Conservation (phyloP, 2,113 vertebrate genomes). For the Rallus limicola region DNA sequence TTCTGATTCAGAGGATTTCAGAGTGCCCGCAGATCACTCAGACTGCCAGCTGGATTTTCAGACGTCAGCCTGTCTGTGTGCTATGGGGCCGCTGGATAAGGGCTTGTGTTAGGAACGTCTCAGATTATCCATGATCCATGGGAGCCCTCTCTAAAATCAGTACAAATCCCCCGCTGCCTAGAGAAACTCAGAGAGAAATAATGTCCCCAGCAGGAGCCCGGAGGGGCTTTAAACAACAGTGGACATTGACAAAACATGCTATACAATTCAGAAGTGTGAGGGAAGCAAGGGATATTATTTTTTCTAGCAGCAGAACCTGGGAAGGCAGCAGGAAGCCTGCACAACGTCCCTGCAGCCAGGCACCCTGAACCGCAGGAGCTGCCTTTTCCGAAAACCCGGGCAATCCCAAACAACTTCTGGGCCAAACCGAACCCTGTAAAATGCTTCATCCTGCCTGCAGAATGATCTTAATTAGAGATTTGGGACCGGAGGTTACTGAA, state of each 20-base stretch:
- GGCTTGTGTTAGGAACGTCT: background rate
- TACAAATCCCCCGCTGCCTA: slow-evolving; percentile 21
- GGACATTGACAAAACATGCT: slow-evolving; percentile 41
- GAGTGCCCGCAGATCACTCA: background rate
- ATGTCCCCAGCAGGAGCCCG: slow-evolving; percentile 27
- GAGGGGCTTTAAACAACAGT: slow-evolving; percentile 21
- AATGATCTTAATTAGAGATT: background rate
- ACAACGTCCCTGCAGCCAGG: background rate
- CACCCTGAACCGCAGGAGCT: background rate
- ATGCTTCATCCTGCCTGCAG: background rate
- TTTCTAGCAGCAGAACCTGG: background rate
- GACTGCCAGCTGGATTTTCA: background rate
- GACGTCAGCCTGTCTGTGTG: background rate
- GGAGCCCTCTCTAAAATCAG: slow-evolving; percentile 37
- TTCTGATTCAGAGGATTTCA: background rate
- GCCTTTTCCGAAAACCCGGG: background rate
- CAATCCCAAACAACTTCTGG: background rate
- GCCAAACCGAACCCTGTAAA: background rate
- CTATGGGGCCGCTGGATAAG: background rate
- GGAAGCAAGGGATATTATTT: background rate
- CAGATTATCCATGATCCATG: slow-evolving; percentile 23
- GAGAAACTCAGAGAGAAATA: slow-evolving; percentile 17
- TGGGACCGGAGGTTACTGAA: background rate
- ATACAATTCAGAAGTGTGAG: background rate
- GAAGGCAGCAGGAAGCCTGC: slow-evolving; percentile 33